These are phyloP conservation scores for Molanna angustata DNA, from an alignment of 2,888 invertebrate genomes.

Conservation along the genomic window DNA sequence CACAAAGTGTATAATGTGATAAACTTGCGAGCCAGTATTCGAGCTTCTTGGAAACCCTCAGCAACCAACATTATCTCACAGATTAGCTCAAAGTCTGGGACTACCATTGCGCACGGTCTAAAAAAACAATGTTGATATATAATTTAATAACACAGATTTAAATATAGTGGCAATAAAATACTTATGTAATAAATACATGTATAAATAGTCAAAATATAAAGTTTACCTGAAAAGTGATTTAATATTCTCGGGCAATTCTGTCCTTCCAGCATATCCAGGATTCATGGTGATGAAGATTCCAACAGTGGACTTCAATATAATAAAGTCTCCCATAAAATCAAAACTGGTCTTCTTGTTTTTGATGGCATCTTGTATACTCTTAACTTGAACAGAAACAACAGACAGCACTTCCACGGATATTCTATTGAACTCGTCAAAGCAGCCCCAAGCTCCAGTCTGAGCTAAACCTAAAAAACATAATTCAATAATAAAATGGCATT, in stretches of 20 bases:
- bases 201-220: no score
- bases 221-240: constrained; percentile 61
- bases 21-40: constrained; percentile 87
- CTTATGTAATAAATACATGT: no score
- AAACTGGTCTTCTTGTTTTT: constrained; percentile 77
- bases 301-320: constrained; percentile 70
- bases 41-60: constrained; percentile 92
- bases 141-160: neutral
- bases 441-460: constrained; percentile 96
- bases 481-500: no score
- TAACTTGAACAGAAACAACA: constrained; percentile 93
- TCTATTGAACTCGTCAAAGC: constrained; percentile 95
- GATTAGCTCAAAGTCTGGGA: constrained; percentile 93
- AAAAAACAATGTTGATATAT: constrained; percentile 26
- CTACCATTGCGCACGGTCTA: constrained; percentile 96
- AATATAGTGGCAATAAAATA: no score
- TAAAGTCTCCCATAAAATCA: constrained; percentile 81
- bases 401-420: constrained; percentile 94
- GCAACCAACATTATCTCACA: constrained; percentile 97
- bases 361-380: constrained; percentile 81
- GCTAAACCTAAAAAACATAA: constrained; percentile 62
- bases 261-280: constrained; percentile 91
- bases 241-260: constrained; percentile 82
- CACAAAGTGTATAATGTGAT: constrained; percentile 91
- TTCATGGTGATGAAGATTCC: constrained; percentile 97